phyloP scores from a whole-genome alignment of 2,888 invertebrate species.

The Heteropelma amictum region DNA sequence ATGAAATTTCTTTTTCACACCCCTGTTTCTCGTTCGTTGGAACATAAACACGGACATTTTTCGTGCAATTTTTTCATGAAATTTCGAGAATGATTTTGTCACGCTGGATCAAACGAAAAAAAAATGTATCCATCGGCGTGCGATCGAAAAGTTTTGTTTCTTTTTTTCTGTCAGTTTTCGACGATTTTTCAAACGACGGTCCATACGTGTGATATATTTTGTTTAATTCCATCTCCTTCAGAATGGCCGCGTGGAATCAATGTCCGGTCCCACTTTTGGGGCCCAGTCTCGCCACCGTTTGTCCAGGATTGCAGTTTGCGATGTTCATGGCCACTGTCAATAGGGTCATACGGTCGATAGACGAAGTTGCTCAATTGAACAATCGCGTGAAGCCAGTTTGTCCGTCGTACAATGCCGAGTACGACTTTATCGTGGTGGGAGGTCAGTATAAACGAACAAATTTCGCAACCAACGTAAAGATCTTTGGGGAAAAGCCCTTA shows the following conservation, averaged over 20 bases:
- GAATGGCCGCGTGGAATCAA: slow-evolving; percentile 71
- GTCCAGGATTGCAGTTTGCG: slow-evolving; percentile 81
- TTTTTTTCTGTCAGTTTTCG: neutral
- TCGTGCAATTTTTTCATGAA: too few species aligned
- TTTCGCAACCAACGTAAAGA: too few species aligned
- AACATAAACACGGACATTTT: too few species aligned
- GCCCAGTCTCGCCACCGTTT: slow-evolving; percentile 81
- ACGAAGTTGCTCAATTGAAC: slow-evolving; percentile 78
- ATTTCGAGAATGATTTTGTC: too few species aligned
- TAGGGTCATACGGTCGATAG: slow-evolving; percentile 79
- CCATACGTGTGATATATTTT: neutral
- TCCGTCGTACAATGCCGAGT: slow-evolving; percentile 79
- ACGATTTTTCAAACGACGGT: neutral
- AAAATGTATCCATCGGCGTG: too few species aligned
- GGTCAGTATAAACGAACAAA: too few species aligned
- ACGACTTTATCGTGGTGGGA: slow-evolving; percentile 84
- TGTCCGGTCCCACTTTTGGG: slow-evolving; percentile 81
- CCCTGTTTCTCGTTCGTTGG: too few species aligned
- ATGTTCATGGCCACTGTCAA: slow-evolving; percentile 84
- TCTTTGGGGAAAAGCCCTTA: too few species aligned
- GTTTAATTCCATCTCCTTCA: slow-evolving; percentile 38
- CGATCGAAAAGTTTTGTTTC: too few species aligned
- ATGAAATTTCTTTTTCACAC: too few species aligned
- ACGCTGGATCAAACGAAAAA: too few species aligned
- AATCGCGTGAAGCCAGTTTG: slow-evolving; percentile 79